Percentiles rank a stretch among this genome's conserved stretches.
Conservation (phyloP, 2,797 vertebrate genomes). For the Microctenopoma stevenorrisi region DNA sequence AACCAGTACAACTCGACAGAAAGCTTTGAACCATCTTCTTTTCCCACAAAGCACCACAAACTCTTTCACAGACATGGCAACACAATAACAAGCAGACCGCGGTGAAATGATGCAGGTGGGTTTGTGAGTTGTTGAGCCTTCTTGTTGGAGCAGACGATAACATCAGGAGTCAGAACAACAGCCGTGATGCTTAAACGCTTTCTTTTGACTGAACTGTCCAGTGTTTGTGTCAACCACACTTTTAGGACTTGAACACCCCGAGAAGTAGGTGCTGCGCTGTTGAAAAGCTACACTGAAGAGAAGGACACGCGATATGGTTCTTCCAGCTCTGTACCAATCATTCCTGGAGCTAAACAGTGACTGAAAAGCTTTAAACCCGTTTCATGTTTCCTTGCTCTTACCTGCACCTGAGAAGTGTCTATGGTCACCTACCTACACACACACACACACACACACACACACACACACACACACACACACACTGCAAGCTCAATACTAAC, state of each 20-base stretch:
- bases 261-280: background rate
- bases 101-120: conserved; percentile 6
- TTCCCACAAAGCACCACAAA: conserved; percentile 60
- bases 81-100: conserved; percentile 34
- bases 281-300: conserved; percentile 22
- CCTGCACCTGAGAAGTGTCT: conserved; percentile 51
- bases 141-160: conserved; percentile 10
- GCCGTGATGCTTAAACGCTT: conserved; percentile 8
- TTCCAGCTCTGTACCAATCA: background rate
- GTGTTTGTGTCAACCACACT: conserved; percentile 1
- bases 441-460: too few relatives aligned
- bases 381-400: conserved; percentile 28
- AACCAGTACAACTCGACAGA: conserved; percentile 47
- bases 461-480: background rate
- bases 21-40: conserved; percentile 57
- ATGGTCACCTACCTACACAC: conserved; percentile 3
- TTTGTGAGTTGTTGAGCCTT: conserved; percentile 17
- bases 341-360: background rate
- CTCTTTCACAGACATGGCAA: conserved; percentile 46
- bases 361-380: conserved; percentile 1
- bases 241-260: conserved; percentile 2
- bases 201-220: background rate
- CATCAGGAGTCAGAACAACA: conserved; percentile 17
- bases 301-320: conserved; percentile 18
- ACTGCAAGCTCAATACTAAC: conserved; percentile 39